Percentiles rank a stretch among this genome's conserved stretches.
Evolutionary conservation across 2,888 invertebrate genomes (phyloP).

Genomic region (Pristionchus entomophagus): DNA sequence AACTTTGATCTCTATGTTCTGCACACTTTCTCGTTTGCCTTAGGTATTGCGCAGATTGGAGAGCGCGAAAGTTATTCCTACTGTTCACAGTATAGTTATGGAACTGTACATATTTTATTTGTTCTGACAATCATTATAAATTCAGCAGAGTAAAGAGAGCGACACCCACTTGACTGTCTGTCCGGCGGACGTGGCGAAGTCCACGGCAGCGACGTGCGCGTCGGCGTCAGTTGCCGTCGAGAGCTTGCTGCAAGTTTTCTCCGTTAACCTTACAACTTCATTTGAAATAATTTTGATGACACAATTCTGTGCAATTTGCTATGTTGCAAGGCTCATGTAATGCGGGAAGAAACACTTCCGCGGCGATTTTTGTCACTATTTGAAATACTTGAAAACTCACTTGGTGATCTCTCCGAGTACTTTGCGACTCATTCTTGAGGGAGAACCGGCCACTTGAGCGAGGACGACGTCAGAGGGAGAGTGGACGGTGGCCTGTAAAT

Average conservation of each 20-base stretch:
- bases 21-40: too few relatives aligned
- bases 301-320: neutral
- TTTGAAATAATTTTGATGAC: neutral
- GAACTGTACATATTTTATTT: too few relatives aligned
- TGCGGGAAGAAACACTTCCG: neutral
- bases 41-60: too few relatives aligned
- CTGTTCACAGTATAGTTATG: too few relatives aligned
- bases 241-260: neutral
- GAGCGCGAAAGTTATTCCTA: too few relatives aligned
- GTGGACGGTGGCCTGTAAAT: slow-evolving; percentile 25
- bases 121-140: too few relatives aligned
- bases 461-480: slow-evolving; percentile 45
- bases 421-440: slow-evolving; percentile 26
- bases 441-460: slow-evolving; percentile 20
- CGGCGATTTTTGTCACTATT: too few relatives aligned
- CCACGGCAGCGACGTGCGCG: neutral
- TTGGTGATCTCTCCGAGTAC: neutral
- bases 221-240: slow-evolving; percentile 7
- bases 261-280: too few relatives aligned
- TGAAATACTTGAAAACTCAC: neutral
- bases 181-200: neutral
- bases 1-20: too few relatives aligned
- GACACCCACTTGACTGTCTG: neutral
- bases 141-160: too few relatives aligned
- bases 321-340: neutral